These are phyloP conservation scores for Craniophora ligustri DNA, from an alignment of 2,888 invertebrate genomes.

Conservation along the genomic window DNA sequence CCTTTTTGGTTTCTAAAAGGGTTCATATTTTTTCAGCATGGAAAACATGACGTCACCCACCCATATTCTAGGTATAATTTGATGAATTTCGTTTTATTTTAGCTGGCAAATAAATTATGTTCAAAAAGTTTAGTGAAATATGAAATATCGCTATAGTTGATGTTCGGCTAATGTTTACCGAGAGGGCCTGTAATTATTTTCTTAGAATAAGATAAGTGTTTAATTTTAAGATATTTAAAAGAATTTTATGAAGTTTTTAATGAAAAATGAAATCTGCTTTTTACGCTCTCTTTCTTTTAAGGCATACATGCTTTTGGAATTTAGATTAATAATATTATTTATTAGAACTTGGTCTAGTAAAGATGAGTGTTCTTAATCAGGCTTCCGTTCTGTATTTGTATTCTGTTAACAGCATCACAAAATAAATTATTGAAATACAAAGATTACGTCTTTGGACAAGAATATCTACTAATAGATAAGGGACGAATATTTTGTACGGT, in stretches of 20 bases:
- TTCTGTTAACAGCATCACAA: background rate
- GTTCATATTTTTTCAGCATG: constrained; percentile 54
- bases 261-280: too few species aligned
- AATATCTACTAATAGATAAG: constrained; percentile 5
- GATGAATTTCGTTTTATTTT: constrained; percentile 37
- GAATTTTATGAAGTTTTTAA: too few species aligned
- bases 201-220: constrained; percentile 5
- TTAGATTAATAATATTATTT: background rate
- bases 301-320: too few species aligned
- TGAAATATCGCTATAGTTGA: constrained; percentile 3
- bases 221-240: too few species aligned
- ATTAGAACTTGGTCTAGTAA: background rate
- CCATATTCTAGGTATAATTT: constrained; percentile 29
- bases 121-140: constrained; percentile 12
- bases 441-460: constrained; percentile 8
- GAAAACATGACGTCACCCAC: constrained; percentile 45
- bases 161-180: constrained; percentile 9
- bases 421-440: background rate
- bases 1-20: constrained; percentile 60
- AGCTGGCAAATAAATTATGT: constrained; percentile 33
- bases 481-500: constrained; percentile 11
- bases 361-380: too few species aligned
- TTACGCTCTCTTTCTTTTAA: too few species aligned
- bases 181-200: background rate
- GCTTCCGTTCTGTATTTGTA: background rate